phyloP scores from a whole-genome alignment of 92 coral and sea anemone species.

The Umimayanthus chanpuru region DNA sequence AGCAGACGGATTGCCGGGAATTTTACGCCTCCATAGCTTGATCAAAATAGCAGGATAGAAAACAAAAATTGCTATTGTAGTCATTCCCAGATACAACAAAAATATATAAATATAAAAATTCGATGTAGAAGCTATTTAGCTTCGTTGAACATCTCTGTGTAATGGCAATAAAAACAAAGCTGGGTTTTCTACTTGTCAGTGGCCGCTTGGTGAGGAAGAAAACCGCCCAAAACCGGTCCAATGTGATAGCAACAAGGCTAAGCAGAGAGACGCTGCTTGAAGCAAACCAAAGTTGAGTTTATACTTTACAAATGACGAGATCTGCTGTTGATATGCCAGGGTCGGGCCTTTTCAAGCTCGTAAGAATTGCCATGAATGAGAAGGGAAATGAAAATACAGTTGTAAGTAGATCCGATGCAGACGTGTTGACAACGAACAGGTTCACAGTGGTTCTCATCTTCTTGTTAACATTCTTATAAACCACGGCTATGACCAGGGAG shows the following conservation, averaged over 20 bases:
- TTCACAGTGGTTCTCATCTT: too few species aligned
- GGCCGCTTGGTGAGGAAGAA: too few species aligned
- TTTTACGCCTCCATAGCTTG: background rate
- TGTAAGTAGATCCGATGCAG: background rate
- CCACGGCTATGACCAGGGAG: too few species aligned
- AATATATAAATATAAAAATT: background rate
- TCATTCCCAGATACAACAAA: background rate
- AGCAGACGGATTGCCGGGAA: background rate
- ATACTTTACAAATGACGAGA: background rate
- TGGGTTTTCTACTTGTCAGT: background rate
- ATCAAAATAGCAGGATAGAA: constrained; percentile 7
- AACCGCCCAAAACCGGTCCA: too few species aligned
- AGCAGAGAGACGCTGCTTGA: background rate
- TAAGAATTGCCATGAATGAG: background rate
- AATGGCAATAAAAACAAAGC: background rate
- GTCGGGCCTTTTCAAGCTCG: too few species aligned
- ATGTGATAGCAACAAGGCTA: background rate
- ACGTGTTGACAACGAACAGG: too few species aligned
- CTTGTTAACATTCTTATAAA: too few species aligned
- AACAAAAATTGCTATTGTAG: background rate
- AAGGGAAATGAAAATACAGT: background rate
- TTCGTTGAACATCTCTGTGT: background rate
- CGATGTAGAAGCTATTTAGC: too few species aligned
- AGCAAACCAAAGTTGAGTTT: background rate
- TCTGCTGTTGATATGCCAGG: background rate